A percentile compares a stretch with the other conserved stretches of the same genome.
These are phyloP conservation scores for Microcebus griseorufus DNA, from an alignment of 2,113 vertebrate genomes.

Conservation along the genomic window DNA sequence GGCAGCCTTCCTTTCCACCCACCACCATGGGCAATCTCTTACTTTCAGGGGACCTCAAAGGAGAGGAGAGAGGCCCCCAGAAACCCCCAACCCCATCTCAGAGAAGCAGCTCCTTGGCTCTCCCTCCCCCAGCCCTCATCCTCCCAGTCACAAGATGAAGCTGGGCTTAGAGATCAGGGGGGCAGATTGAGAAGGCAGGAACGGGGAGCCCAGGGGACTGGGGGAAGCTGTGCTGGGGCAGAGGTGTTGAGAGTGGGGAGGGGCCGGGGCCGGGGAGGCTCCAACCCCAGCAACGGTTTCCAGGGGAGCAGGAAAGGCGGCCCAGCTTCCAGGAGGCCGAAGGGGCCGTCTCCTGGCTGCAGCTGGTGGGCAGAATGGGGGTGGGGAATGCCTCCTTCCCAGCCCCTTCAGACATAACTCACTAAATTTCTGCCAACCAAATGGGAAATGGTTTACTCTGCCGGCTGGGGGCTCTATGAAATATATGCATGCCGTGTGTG, in stretches of 20 bases:
- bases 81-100: background rate
- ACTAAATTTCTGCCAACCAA: background rate
- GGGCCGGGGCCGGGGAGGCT: constrained; percentile 35
- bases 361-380: constrained; percentile 57
- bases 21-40: background rate
- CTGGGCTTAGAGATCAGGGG: background rate
- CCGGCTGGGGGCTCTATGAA: background rate
- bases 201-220: background rate
- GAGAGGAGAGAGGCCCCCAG: background rate
- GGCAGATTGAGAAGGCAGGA: background rate
- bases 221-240: background rate
- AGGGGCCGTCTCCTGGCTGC: constrained; percentile 65
- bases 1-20: background rate
- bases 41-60: background rate
- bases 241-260: constrained; percentile 56
- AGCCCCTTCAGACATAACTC: background rate
- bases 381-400: constrained; percentile 20
- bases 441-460: background rate
- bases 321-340: constrained; percentile 64
- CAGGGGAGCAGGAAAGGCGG: constrained; percentile 66
- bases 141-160: background rate
- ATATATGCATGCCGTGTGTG: fast-evolving
- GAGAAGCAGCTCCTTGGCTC: background rate
- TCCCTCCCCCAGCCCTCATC: background rate
- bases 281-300: constrained; percentile 76